Base-by-base conservation (phyloP, 2,113 vertebrate species). In the Albula goreensis region DNA sequence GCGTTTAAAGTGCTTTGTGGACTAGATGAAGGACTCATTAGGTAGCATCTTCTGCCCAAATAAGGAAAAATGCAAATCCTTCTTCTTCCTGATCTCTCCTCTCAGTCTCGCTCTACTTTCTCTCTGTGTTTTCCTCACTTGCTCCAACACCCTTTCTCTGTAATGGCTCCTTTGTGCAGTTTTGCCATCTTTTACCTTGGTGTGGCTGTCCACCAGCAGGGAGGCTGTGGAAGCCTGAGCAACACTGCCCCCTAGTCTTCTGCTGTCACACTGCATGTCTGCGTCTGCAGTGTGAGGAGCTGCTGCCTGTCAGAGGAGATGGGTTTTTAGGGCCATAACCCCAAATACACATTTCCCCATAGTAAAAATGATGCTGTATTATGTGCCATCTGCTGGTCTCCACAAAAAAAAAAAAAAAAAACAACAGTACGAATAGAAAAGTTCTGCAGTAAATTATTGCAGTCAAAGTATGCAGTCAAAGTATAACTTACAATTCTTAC, bases 191-290 rank as follows among this genome's bases (percentile, higher is more conserved):
- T n/a, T 25, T 8, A 22, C 63, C 6, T 22, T 17, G 13, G 13
- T 19, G 63, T 70, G 63, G 8, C n/a, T 70, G 17, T 70, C 19
- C 19, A 1, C n/a, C 63, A 22, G 22, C 63, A 70, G 63, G 17
- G 63, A 5, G 4, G 17, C 17, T 70, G 17, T 13, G 22, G 63
- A 41, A 41, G 63, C 3, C 63, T 70, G 63, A 56, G 10, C 81
- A 51, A 31, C 78, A 25, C 12, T 51, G 25, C 82, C 63, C 52
- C 84, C 82, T 82, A 79, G 50, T 22, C 83, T 85, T 80, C 52
- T 83, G 77, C 52, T 22, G 13, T 17, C 63, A 22, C 63, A 13
- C 22, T 53, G 50, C 80, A 50, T 84, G 66, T 51, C 74, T 80
- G 49, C 52, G 53, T 81, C 81, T 41, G 31, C 53, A 56, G 53